Base-by-base conservation (phyloP, 2,888 invertebrate species). In the Eurois occulta region DNA sequence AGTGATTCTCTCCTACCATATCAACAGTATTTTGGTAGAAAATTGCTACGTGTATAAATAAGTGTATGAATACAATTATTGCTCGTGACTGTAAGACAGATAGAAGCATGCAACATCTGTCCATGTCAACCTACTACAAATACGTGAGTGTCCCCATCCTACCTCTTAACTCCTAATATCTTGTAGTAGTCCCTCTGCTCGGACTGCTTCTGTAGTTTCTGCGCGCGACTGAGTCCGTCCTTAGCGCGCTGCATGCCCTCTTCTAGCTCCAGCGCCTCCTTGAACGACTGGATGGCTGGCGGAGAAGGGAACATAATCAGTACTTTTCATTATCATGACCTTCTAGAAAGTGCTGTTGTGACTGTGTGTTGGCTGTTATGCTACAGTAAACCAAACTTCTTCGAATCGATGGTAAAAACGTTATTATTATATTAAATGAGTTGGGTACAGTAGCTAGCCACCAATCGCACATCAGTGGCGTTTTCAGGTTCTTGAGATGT, bases 141-240 rank as follows among this genome's bases (percentile, higher is more conserved):
- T 24, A 48, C 52, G 24, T 21, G 48, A 7, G 55, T 7, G 24
- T 24, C 7, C 71, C 43, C 68, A 35, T 11, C 67, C 48, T 70
- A 96, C 96, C 99, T 97, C 92, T 98, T 98, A 1, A 99, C 99
- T 24, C 98, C 98, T 75, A 99, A 97, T 89, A 99, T 99, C 96
- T 99, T 99, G 95, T 99, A 99, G 95, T 99, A 99, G 95, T 99
- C 99, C 86, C 99, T 96, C 91, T 98, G 98, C 92, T 99, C 98
- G 0, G 99, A 97, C 92, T 99, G 98, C 92, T 99, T 99, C 94
- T 99, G 98, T 87, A 99, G 95, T 91, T 99, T 98, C 95, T 99
- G 99, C 5, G 99, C 99, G 88, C 98, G 98, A 81, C 98, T 97
- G 38, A 99, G 93, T 0, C 99, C 99, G 80, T 99, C 99, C 93